A percentile compares a stretch with the other conserved stretches of the same genome.
Evolutionary conservation across 2,113 vertebrate genomes (phyloP).

Genomic region (Pachycephala philippinensis): DNA sequence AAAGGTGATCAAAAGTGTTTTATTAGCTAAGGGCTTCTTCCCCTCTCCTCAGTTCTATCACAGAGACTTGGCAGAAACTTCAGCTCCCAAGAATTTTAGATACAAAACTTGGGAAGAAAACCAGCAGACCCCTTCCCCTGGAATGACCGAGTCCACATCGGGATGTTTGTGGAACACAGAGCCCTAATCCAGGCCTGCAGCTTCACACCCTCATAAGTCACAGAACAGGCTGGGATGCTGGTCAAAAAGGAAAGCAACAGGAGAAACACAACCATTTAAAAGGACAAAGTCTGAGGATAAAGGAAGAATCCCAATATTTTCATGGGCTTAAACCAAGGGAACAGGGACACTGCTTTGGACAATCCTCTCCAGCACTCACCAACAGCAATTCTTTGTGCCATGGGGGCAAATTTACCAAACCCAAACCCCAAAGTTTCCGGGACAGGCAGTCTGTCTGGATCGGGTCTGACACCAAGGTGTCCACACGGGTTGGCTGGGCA

Average conservation of each 20-base stretch:
- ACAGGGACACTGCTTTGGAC: too few relatives aligned
- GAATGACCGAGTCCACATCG: fast-evolving
- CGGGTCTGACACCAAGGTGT: fast-evolving
- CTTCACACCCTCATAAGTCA: not conserved
- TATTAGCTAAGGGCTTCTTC: not conserved
- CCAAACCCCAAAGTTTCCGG: fast-evolving
- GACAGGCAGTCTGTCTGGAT: fast-evolving
- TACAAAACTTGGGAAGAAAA: not conserved
- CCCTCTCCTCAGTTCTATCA: not conserved
- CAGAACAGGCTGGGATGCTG: fast-evolving
- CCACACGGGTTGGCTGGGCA: fast-evolving
- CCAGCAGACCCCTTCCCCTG: not conserved
- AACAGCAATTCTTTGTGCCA: too few relatives aligned
- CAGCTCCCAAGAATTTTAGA: not conserved
- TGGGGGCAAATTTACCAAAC: fast-evolving
- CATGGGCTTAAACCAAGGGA: too few relatives aligned
- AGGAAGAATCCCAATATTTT: fast-evolving
- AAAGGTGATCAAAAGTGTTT: not conserved
- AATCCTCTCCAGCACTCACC: not conserved
- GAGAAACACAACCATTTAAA: not conserved
- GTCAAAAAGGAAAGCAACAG: not conserved
- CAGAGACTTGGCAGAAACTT: not conserved
- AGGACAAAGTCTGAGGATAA: not conserved
- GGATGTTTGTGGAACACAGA: not conserved
- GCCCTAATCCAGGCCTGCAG: not conserved